phyloP scores from a whole-genome alignment of 2,888 invertebrate species.

The Anodontia alba region DNA sequence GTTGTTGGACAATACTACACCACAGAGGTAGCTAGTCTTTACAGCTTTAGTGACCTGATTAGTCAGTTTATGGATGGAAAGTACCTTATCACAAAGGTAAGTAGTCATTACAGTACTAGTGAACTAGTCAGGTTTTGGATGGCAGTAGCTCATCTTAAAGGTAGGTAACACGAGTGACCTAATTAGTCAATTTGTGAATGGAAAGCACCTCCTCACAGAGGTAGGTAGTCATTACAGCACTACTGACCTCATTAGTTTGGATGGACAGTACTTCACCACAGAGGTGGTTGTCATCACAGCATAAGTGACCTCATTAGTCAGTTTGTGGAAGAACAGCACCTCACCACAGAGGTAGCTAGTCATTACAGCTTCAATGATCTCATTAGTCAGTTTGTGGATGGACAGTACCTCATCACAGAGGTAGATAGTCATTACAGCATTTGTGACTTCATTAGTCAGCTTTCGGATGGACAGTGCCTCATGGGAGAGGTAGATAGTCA shows the following conservation, averaged over 20 bases:
- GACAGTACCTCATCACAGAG: constrained; percentile 73
- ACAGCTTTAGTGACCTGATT: too few relatives aligned
- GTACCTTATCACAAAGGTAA: constrained; percentile 67
- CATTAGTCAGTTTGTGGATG: constrained; percentile 73
- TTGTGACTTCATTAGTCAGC: too few relatives aligned
- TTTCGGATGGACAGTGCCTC: constrained; percentile 55
- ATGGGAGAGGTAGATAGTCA: constrained; percentile 52
- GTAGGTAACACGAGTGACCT: constrained; percentile 72
- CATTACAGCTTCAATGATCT: constrained; percentile 74
- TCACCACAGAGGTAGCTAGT: constrained; percentile 69
- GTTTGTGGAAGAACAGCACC: constrained; percentile 16
- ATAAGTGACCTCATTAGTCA: constrained; percentile 76
- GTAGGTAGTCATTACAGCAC: too few relatives aligned
- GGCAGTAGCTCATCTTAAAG: constrained; percentile 73
- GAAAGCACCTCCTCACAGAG: constrained; percentile 54
- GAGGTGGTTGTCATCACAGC: constrained; percentile 71
- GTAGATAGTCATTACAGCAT: constrained; percentile 39
- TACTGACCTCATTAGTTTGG: constrained; percentile 32
- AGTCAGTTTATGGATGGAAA: constrained; percentile 43
- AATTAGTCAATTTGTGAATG: constrained; percentile 72
- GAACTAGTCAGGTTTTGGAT: constrained; percentile 76
- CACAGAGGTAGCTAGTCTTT: constrained; percentile 62
- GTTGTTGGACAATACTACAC: constrained; percentile 74
- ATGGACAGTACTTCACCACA: constrained; percentile 72
- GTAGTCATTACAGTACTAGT: constrained; percentile 57